Evolutionary conservation across 23 tunicate genomes (phyloP).

Genomic region (Ascidia mentula): DNA sequence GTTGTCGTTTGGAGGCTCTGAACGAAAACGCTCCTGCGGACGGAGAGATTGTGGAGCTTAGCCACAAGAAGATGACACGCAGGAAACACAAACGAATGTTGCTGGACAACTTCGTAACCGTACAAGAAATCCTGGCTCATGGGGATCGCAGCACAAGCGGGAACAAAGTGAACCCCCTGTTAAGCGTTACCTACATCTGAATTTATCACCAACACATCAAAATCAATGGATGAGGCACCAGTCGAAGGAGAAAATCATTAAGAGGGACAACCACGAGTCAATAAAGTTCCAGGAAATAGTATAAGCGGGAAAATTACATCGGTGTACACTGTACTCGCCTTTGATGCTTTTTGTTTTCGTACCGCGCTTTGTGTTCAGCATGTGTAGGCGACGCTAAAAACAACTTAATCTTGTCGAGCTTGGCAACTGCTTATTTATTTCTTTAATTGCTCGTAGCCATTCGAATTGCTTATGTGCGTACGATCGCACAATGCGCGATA

Average conservation of each 20-base stretch:
- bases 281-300: not conserved
- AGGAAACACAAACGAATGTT: slow-evolving; percentile 60
- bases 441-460: not conserved
- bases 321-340: not conserved
- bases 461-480: not conserved
- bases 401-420: not conserved
- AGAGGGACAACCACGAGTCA: not conserved
- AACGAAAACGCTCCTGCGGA: slow-evolving; percentile 44
- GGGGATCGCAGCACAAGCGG: slow-evolving; percentile 30
- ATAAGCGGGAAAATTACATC: not conserved
- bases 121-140: slow-evolving; percentile 68
- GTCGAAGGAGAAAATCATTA: not conserved
- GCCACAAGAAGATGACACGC: slow-evolving; percentile 41
- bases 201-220: no score
- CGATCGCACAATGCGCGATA: not conserved
- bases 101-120: slow-evolving; percentile 59
- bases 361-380: not conserved
- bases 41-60: slow-evolving; percentile 47
- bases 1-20: slow-evolving; percentile 48
- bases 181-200: slow-evolving; percentile 71
- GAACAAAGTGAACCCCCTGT: slow-evolving; percentile 37
- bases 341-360: not conserved
- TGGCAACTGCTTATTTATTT: slow-evolving; percentile 9
- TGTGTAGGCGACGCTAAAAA: not conserved
- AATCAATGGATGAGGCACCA: not conserved